Evolutionary conservation across 2,797 vertebrate genomes (phyloP), one percentile per base, ranked within the genome.

Genomic region (Xerus rutilus): DNA sequence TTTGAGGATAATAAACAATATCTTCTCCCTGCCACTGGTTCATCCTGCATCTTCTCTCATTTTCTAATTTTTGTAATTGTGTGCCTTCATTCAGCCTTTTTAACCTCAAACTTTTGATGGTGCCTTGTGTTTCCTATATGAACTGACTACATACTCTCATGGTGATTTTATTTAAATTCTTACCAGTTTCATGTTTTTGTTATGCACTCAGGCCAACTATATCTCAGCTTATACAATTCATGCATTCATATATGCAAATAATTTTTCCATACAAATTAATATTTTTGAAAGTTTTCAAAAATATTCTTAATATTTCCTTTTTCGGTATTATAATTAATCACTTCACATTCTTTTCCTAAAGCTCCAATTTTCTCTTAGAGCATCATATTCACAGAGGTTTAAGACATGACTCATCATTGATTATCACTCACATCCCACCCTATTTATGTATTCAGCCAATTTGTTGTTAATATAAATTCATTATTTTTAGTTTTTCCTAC

Each of bases 211-310:
- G 81, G 39, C 7, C 10, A 86, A 45, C 18, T 13, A 10, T 7
- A 73, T 3, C 0, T 88, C 32, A 62, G 21, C 84, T 73, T 89
- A 54, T 47, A 57, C 28, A 65, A 86, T 17, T 77, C 0, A 67
- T 67, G 9, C 1, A 57, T 86, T 49, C 25, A 67, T 72, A 62
- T 28, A 64, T 52, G 30, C 20, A 67, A 69, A 83, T 62, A 59
- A 64, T 57, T 95, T 96, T 87, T 82, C 57, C 92, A 77, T 39
- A 94, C 10, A 86, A 82, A 69, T 78, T 28, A 67, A 20, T 72
- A 28, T 81, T 43, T 1, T 89, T 94, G 43, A 85, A 76, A 15
- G 14, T 30, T 47, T 87, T 87, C 4, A 87, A 47, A 85, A 92
- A 45, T 4, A 67, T 86, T 73, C 17, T 47, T 47, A 45, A 62